These are phyloP conservation scores for Aramus guarauna DNA, from an alignment of 2,113 vertebrate species.

Conservation along the genomic window DNA sequence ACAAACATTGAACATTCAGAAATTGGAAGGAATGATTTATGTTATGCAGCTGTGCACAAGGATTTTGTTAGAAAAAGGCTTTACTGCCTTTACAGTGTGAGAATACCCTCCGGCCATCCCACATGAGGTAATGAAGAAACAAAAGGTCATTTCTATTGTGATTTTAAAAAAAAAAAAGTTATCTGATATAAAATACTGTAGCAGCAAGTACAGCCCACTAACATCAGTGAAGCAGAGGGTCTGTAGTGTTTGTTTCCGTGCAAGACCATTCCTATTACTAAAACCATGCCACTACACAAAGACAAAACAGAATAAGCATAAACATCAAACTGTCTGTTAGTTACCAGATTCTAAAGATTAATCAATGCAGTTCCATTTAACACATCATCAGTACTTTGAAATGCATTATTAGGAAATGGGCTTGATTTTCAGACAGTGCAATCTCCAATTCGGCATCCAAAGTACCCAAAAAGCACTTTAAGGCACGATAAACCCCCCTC, in stretches of 20 bases:
- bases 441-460: neutral
- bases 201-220: neutral
- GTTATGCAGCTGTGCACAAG: slow-evolving; percentile 59
- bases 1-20: slow-evolving; percentile 49
- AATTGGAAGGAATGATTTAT: slow-evolving; percentile 60
- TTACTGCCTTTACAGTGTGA: slow-evolving; percentile 50
- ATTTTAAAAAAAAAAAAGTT: neutral
- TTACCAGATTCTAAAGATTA: neutral
- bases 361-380: neutral
- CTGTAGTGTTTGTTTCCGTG: neutral
- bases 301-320: neutral
- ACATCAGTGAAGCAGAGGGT: neutral
- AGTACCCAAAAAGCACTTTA: neutral
- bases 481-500: neutral
- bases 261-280: neutral
- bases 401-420: neutral
- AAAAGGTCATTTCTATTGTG: slow-evolving; percentile 49
- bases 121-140: slow-evolving; percentile 22
- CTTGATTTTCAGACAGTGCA: neutral
- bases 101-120: slow-evolving; percentile 4
- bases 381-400: neutral
- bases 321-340: neutral
- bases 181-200: slow-evolving; percentile 4
- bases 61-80: slow-evolving; percentile 61
- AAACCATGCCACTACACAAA: neutral